Base-by-base conservation (phyloP, 2,113 vertebrate species). In the Cettia cetti region DNA sequence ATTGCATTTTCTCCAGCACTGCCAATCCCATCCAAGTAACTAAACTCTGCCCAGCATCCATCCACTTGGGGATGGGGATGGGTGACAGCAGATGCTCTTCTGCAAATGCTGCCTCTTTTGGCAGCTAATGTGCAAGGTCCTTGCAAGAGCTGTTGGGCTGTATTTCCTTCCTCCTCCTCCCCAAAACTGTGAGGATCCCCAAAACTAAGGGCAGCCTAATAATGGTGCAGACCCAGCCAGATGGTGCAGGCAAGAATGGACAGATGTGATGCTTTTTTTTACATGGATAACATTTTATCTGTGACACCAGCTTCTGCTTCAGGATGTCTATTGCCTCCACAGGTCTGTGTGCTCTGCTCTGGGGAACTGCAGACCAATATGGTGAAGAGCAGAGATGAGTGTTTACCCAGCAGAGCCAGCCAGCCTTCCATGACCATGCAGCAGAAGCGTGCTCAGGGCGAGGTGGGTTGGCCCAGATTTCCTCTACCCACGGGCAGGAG, bases 191-290 rank as follows among this genome's bases (percentile, higher is more conserved):
- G 53, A 50, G 47, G 56, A 59, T 9, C 4, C 53, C n/a, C n/a
- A n/a, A n/a, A n/a, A n/a, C n/a, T n/a, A n/a, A 68, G 49, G 22
- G 20, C 49, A 82, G 52, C 7, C 57, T 50, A 15, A 17, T 52
- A 57, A 5, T 2, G 3, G n/a, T 59, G 49, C 56, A 82, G 50
- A n/a, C 37, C 24, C 40, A 63, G 47, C 5, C 23, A 20, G 23
- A 13, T 0, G 10, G 18, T 0, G 0, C 44, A 72, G 60, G 18
- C 26, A 72, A 76, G 40, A 80, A 47, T 0, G 0, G 28, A 31
- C 30, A 57, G 45, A 60, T 44, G 7, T 56, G 49, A 68, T 15
- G 11, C 17, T 4, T 18, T 50, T 18, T 50, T 40, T 47, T 37
- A 16, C 33, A 24, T 1, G 19, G 16, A 40, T 37, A 70, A 49